Base-by-base conservation (phyloP, 1,140 invertebrate genomes). In the Drosophila sulfurigaster region DNA sequence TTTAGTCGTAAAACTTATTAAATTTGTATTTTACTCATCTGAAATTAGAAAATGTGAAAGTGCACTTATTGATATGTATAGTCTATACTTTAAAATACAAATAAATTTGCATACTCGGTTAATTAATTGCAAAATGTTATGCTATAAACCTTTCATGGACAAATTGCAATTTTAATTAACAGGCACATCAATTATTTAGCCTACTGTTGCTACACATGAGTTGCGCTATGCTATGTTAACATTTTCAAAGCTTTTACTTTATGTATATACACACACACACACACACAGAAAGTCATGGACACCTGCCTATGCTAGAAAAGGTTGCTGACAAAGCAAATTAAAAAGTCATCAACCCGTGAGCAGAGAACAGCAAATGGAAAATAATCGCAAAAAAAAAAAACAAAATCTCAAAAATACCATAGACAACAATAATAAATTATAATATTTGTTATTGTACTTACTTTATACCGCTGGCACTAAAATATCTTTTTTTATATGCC, bases 391-490 rank as follows among this genome's bases (percentile, higher is more conserved):
- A 71, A 38, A 32, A 32, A 32, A 32, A 32, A 32, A 32, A 7
- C 0, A 32, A 32, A 32, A 4, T 59, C 52, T 72, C 57, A 64
- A 60, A 76, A 67, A 77, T 58, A 67, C 62, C 81, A 77, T 66
- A 65, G 43, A 51, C 49, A 64, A 30, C 32, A 56, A 73, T 58
- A 78, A 83, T 83, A 83, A 85, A 83, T 83, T 78, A 81, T 74
- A 54, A 32, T 25, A 45, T 28, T 51, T 15, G 58, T 64, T 51
- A 20, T 54, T 54, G 41, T 30, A 4, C 45, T 48, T 54, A 41
- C 13, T 30, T 35, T 56, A 16, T 25, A 8, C 66, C 5, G 46
- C 5, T 28, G 65, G 60, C 52, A 46, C 48, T 69, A 67, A 83
- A 79, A 63, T 11, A 38, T 67, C 4, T 43, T 15, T 75, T 75